A percentile compares a stretch with the other conserved stretches of the same genome.
Conservation (phyloP, 1,140 invertebrate genomes). For the Condylostylus longicornis region DNA sequence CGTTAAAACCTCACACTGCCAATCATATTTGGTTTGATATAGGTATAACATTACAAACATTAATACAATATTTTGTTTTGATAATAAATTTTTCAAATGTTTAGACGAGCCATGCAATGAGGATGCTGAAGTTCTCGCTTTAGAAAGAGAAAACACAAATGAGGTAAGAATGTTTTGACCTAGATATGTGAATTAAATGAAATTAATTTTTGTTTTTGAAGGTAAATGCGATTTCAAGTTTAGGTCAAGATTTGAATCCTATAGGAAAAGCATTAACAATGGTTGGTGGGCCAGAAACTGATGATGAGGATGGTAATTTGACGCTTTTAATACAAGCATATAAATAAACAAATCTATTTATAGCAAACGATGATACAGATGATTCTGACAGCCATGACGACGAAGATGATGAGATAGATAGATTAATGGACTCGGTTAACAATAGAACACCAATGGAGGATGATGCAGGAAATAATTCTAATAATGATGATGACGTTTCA, state of each 20-base stretch:
- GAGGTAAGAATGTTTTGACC: constrained; percentile 14
- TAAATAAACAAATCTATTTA: background rate
- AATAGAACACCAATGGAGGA: too few species aligned
- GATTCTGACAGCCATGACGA: constrained; percentile 30
- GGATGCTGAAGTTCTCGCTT: constrained; percentile 22
- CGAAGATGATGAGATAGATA: constrained; percentile 30
- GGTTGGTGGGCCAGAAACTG: constrained; percentile 26
- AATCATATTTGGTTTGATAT: constrained; percentile 26
- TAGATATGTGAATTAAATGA: background rate
- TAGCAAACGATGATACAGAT: constrained; percentile 29
- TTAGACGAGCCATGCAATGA: constrained; percentile 16
- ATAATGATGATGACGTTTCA: too few species aligned
- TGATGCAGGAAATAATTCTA: too few species aligned
- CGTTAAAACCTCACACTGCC: constrained; percentile 20
- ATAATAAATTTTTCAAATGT: too few species aligned
- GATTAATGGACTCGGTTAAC: too few species aligned
- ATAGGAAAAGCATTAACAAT: constrained; percentile 26
- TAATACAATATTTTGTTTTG: too few species aligned
- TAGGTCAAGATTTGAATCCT: constrained; percentile 22
- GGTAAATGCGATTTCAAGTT: constrained; percentile 24
- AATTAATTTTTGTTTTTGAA: constrained; percentile 2
- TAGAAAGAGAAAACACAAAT: constrained; percentile 23
- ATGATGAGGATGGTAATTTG: constrained; percentile 26
- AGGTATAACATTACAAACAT: too few species aligned
- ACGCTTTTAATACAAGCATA: background rate